Evolutionary conservation across 2,797 vertebrate species (phyloP), one percentile per base, ranked within the genome.

Genomic region (Argyrosomus regius): DNA sequence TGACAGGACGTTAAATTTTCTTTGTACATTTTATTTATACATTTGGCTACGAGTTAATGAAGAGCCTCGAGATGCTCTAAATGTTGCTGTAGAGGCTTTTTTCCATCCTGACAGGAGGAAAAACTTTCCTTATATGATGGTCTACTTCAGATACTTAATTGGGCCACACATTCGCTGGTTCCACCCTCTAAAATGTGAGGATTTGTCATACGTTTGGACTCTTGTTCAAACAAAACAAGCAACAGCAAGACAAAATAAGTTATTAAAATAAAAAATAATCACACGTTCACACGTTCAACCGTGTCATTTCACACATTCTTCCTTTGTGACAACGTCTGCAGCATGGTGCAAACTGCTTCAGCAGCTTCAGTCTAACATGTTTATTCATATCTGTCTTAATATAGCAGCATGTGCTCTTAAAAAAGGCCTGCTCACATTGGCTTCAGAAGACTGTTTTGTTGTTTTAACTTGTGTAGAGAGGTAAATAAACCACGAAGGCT

Each of bases 401-500:
- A 16, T 24, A 54, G 20, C 12, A 14, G 52, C 5, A 54, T 24
- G n/a, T 53, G 22, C 52, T 14, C 13, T 26, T 26, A 14, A 54
- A 54, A 54, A 26, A 35, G 8, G 7, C 35, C 26, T 39, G 35
- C 16, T 43, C 6, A 17, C 16, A 3, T 6, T 2, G 18, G 31
- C 26, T 49, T 14, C 54, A 22, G 57, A 28, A 52, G 18, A 31
- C 14, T 1, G 49, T 46, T 43, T 13, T 41, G 31, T 39, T 54
- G 52, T 58, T 68, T 60, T 28, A 57, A 35, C 50, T 22, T 28
- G 45, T 56, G 31, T 11, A 12, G 58, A 28, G 0, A 41, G 39
- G 61, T 74, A 68, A 80, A 87, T 49, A 64, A 71, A 56, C 11
- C 6, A 3, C 0, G 28, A n/a, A 31, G 13, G 3, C 46, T 69